Conservation (phyloP, 2,888 invertebrate genomes). For the Calameuta idolon region DNA sequence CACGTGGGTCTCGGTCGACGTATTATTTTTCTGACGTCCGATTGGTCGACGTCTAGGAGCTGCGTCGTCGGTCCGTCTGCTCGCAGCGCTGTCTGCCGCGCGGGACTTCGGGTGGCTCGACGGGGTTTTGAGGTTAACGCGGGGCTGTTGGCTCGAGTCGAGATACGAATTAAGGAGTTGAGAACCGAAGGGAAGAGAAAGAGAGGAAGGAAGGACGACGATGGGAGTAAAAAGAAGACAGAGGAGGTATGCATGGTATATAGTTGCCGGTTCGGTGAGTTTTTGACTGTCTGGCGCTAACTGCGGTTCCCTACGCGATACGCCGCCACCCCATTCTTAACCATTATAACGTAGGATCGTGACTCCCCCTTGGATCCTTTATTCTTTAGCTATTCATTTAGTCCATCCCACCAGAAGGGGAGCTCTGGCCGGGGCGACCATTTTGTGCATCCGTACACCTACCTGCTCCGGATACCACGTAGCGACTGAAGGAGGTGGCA, state of each 20-base stretch:
- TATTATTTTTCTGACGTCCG: not conserved
- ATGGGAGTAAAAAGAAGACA: constrained; percentile 21
- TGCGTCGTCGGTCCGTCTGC: not conserved
- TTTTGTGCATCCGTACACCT: not conserved
- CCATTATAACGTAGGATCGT: not conserved
- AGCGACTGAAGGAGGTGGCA: not conserved
- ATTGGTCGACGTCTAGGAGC: not conserved
- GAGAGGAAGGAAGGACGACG: constrained; percentile 32
- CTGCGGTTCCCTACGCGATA: constrained; percentile 39
- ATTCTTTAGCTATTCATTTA: constrained; percentile 1
- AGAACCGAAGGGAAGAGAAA: not conserved
- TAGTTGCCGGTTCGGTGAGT: constrained; percentile 59
- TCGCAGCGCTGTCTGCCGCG: not conserved
- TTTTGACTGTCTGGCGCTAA: constrained; percentile 63
- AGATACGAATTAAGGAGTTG: not conserved
- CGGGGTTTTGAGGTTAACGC: not conserved
- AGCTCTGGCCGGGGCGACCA: constrained; percentile 6
- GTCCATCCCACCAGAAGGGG: constrained; percentile 1
- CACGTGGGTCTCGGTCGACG: no score
- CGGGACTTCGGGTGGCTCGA: not conserved
- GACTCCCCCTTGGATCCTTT: not conserved
- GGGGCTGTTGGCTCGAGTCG: not conserved
- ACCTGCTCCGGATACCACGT: not conserved
- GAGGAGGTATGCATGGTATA: constrained; percentile 16
- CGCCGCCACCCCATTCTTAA: constrained; percentile 35